Evolutionary conservation across 2,797 vertebrate species (phyloP).

Genomic region (Sphaeramia orbicularis): DNA sequence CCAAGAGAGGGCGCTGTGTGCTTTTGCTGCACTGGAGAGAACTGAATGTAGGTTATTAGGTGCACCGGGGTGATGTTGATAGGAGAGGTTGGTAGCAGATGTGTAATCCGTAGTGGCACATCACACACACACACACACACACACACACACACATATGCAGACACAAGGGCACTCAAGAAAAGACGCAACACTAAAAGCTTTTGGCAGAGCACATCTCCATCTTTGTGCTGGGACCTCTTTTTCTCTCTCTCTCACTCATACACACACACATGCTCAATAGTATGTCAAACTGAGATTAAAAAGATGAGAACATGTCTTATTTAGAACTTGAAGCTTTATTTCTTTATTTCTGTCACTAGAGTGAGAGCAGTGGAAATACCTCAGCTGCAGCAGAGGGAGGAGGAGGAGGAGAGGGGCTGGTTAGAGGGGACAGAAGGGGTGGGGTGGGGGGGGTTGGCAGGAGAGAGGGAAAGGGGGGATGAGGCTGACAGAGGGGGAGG

Average conservation of each 20-base stretch:
- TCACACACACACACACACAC: neutral
- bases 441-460: slow-evolving; percentile 43
- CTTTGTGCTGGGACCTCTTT: slow-evolving; percentile 12
- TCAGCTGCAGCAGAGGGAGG: slow-evolving; percentile 66
- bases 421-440: too few species aligned
- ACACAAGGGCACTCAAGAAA: slow-evolving; percentile 30
- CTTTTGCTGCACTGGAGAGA: slow-evolving; percentile 16
- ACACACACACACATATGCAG: neutral
- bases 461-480: slow-evolving; percentile 51
- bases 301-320: slow-evolving; percentile 21
- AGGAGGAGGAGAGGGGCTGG: slow-evolving; percentile 16
- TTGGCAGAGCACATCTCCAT: slow-evolving; percentile 40
- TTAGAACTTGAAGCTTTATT: slow-evolving; percentile 26
- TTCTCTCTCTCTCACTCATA: slow-evolving; percentile 10
- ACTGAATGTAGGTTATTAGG: slow-evolving; percentile 48
- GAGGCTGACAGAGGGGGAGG: slow-evolving; percentile 69
- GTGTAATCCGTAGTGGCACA: slow-evolving; percentile 34
- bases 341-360: slow-evolving; percentile 7
- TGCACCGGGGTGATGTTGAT: slow-evolving; percentile 38
- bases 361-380: slow-evolving; percentile 56
- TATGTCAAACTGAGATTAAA: neutral
- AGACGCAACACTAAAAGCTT: slow-evolving; percentile 45
- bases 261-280: slow-evolving; percentile 3
- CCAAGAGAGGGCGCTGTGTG: slow-evolving; percentile 65
- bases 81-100: slow-evolving; percentile 26